These are phyloP conservation scores for Drosophila ambigua DNA, from an alignment of 1,140 invertebrate genomes.

Conservation along the genomic window DNA sequence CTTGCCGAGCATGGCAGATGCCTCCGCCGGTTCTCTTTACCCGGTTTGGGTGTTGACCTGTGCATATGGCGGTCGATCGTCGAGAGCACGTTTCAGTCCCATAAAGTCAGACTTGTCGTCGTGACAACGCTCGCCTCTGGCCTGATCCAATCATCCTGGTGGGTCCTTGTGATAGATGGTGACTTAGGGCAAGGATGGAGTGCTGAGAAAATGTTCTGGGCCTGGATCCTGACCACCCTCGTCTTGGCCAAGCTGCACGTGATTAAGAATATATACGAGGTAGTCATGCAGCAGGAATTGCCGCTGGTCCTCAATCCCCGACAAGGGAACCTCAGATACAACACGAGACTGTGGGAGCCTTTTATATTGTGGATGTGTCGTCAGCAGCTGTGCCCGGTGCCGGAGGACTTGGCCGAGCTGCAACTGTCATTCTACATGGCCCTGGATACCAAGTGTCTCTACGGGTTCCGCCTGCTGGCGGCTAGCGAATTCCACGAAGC, in stretches of 20 bases:
- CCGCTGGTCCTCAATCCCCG: conserved; percentile 9
- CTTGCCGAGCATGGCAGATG: not conserved
- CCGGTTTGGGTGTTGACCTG: conserved; percentile 1
- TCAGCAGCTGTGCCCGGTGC: not conserved
- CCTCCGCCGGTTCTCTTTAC: conserved; percentile 4
- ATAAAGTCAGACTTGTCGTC: too few relatives aligned
- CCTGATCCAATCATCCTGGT: too few relatives aligned
- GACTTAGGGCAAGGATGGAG: too few relatives aligned
- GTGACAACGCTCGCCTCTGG: too few relatives aligned
- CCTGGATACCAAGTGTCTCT: conserved; percentile 5
- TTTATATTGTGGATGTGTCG: not conserved
- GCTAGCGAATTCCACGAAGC: conserved; percentile 33
- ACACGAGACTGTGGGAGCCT: too few relatives aligned
- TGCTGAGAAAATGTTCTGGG: not conserved
- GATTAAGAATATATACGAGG: not conserved
- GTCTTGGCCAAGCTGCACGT: conserved; percentile 26
- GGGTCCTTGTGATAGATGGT: too few relatives aligned
- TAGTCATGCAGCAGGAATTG: conserved; percentile 18
- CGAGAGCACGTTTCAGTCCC: too few relatives aligned
- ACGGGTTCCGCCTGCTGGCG: conserved; percentile 46
- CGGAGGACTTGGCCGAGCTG: not conserved
- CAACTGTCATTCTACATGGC: conserved; percentile 12
- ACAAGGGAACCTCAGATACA: not conserved
- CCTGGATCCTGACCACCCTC: conserved; percentile 10
- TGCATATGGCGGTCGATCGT: not conserved